These are phyloP conservation scores for Apostichopus japonicus DNA, from an alignment of 35 echinoderm and acorn worm species.

Conservation along the genomic window DNA sequence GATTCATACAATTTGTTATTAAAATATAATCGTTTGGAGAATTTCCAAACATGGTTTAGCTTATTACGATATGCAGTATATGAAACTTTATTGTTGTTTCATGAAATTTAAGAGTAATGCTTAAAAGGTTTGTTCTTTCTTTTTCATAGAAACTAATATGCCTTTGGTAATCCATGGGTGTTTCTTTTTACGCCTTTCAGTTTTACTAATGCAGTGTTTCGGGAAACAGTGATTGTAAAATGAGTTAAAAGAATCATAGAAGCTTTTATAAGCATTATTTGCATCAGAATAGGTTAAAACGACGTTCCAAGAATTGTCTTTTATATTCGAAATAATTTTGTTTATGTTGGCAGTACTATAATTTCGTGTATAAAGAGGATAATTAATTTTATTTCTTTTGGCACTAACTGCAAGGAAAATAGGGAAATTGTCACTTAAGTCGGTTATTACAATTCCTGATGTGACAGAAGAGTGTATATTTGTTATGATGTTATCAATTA, in stretches of 20 bases:
- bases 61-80: slow-evolving; percentile 1
- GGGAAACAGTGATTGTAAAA: slow-evolving; percentile 9
- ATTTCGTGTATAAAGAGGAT: no score
- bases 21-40: no score
- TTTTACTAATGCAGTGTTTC: slow-evolving; percentile 20
- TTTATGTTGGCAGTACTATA: no score
- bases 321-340: neutral
- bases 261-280: slow-evolving; percentile 1
- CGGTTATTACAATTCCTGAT: no score
- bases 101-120: neutral
- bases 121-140: slow-evolving; percentile 15
- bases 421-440: no score
- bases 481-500: no score
- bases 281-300: slow-evolving; percentile 1
- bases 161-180: neutral
- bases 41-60: no score
- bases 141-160: neutral
- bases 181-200: slow-evolving; percentile 6
- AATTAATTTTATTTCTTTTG: no score
- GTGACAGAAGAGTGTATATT: no score
- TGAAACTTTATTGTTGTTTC: neutral
- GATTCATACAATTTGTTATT: no score
- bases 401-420: no score
- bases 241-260: slow-evolving; percentile 18
- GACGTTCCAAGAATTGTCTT: no score